Base-by-base conservation (phyloP, 2,113 vertebrate genomes). In the Choloepus hoffmanni region DNA sequence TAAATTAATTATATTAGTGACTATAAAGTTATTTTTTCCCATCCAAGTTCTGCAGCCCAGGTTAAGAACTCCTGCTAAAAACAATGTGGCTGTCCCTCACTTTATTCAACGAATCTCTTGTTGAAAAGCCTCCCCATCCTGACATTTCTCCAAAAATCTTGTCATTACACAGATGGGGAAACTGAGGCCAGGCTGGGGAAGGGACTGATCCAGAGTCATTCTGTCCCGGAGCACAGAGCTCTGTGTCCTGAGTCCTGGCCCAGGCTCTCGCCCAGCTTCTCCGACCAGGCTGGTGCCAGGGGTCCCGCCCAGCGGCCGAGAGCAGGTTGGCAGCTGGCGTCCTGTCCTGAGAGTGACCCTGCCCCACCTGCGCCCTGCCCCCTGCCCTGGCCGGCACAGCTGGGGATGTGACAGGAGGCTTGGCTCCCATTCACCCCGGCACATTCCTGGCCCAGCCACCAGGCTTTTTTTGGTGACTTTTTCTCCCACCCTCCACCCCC, bases 241-340 rank as follows among this genome's bases (percentile, higher is more conserved):
- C 33, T 0, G 24, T 4, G 43, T 36, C 50, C 43, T 26, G 55
- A 83, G 58, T 28, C 58, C 43, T 28, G 48, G 40, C 18, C 13
- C 50, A 48, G 82, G 63, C 45, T 73, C 70, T 78, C 84, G 70
- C 23, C 48, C 1, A 19, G 45, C 28, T 68, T 83, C 85, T 72
- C 40, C 18, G 1, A 15, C 55, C 23, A 83, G 60, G 58, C 65
- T 15, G 50, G 67, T 90, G 88, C 72, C 91, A 74, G 90, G 81
- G 85, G 92, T 77, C 62, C 26, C 28, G 13, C 79, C 63, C 0
- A n/a, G 62, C 26, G 0, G 30, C 93, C 40, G 96, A 79, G 30
- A 97, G 92, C 95, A 94, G 96, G 97, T 96, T 97, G 97, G 97
- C 96, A 97, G 96, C 97, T 97, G 97, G 86, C 24, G 85, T 97